Conservation (phyloP, 2,113 vertebrate genomes). For the Hippotragus niger region DNA sequence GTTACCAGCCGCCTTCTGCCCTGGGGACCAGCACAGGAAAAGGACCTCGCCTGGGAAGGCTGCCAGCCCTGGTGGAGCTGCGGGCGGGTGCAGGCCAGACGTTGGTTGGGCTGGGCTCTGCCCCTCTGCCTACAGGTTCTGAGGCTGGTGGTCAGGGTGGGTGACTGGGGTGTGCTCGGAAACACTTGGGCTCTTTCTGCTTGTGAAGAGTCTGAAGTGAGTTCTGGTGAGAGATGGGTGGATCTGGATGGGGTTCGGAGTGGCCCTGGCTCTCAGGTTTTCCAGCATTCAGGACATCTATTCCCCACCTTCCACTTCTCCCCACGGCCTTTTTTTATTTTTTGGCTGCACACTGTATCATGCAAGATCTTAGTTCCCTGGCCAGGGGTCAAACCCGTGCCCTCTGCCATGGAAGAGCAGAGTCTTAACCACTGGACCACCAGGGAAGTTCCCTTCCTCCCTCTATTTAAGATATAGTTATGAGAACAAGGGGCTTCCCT, state of each 20-base stretch:
- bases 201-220: not conserved
- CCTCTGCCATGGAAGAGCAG: not conserved
- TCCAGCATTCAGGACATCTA: not conserved
- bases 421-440: not conserved
- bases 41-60: not conserved
- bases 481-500: not conserved
- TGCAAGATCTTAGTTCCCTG: not conserved
- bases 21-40: not conserved
- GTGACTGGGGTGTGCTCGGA: not conserved
- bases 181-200: not conserved
- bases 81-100: not conserved
- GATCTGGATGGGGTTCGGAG: not conserved
- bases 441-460: not conserved
- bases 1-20: not conserved
- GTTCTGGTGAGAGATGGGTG: not conserved
- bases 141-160: not conserved
- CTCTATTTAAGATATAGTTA: rapidly evolving
- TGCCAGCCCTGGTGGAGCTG: not conserved
- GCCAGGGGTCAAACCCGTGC: not conserved
- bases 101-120: not conserved
- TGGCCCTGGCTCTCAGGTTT: too few species aligned
- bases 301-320: not conserved
- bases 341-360: not conserved
- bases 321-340: not conserved
- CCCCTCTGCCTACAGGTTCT: not conserved